A percentile compares a stretch with the other conserved stretches of the same genome.
Conservation (phyloP, 2,888 invertebrate species). For the Ryuthela nishihirai region DNA sequence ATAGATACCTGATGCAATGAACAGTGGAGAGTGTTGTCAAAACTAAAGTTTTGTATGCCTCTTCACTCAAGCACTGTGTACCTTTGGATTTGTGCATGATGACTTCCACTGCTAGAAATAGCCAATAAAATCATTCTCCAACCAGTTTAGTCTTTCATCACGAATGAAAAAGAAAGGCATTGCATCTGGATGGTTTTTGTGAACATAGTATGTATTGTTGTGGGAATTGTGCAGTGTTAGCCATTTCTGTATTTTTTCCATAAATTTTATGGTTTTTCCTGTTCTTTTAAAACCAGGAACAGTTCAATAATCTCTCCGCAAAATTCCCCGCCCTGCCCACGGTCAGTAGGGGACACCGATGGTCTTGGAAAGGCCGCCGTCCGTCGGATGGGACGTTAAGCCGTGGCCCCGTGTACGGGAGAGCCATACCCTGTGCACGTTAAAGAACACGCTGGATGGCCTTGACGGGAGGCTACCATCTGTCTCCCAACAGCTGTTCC, state of each 20-base stretch:
- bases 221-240: neutral
- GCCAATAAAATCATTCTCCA: neutral
- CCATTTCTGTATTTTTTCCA: neutral
- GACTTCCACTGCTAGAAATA: too few species aligned
- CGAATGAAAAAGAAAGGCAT: neutral
- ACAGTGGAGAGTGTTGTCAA: neutral
- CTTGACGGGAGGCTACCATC: too few species aligned
- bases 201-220: neutral
- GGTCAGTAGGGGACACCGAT: too few species aligned
- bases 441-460: too few species aligned
- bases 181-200: neutral
- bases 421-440: too few species aligned
- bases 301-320: too few species aligned
- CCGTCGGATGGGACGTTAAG: too few species aligned
- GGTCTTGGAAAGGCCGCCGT: too few species aligned
- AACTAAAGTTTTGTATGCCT: neutral
- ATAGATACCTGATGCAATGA: neutral
- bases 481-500: too few species aligned
- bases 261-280: neutral
- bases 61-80: neutral
- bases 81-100: neutral
- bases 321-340: too few species aligned
- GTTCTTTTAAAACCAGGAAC: neutral
- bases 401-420: too few species aligned
- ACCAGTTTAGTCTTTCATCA: slow-evolving; percentile 1